Evolutionary conservation across 2,797 vertebrate genomes (phyloP), one percentile per base, ranked within the genome.

Genomic region (Neoniphon sammara): DNA sequence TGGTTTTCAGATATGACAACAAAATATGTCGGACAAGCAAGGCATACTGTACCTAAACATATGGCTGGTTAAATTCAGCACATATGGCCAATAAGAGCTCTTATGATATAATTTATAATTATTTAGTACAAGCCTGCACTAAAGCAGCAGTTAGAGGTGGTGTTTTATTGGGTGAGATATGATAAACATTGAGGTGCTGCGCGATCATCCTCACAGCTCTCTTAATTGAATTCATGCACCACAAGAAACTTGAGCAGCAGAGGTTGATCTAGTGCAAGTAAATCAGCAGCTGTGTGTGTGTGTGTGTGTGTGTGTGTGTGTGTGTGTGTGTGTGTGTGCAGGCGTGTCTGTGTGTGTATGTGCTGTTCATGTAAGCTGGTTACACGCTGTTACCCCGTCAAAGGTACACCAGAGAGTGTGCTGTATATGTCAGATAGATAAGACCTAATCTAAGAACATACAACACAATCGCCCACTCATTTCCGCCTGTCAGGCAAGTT

Each of bases 401-500:
- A 71, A 27, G 71, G 50, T 7, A 50, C 65, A 71, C 55, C 36
- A 17, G 15, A 36, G 0, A 36, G 8, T 47, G 23, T 56, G 67
- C 25, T 23, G 27, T 69, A 71, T 0, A n/a, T 81, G 82, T 89
- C 80, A 78, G 70, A 77, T 6, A 65, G 77, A 82, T 76, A 56
- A 67, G 36, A 84, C 46, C 60, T 81, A 62, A 90, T 86, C 77
- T 72, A 50, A 77, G 57, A 81, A 72, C 68, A 66, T 64, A 17
- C 52, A 77, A 47, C 66, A 81, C 69, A 50, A 77, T 84, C 57
- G 3, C 50, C 65, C 31, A 47, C 75, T 83, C 73, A 39, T 75
- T 84, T 85, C 70, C n/a, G 15, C 64, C 70, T 74, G 78, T 87
- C 76, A 83, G 67, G 63, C 20, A 27, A 23, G 65, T 82, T 74